Conservation (phyloP, 2,888 invertebrate genomes). For the Conomelus anceps region DNA sequence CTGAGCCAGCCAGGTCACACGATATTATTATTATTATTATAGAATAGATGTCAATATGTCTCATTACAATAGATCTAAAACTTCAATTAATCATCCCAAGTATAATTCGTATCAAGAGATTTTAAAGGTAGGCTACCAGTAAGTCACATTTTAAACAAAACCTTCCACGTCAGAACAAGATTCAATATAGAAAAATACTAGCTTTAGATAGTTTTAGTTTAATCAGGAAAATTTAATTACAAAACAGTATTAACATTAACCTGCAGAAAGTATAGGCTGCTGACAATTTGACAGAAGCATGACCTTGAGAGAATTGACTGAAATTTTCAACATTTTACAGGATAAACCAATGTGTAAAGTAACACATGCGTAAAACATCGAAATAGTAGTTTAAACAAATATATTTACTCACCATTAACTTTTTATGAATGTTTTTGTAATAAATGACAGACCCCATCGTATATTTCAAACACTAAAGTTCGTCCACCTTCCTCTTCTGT, state of each 20-base stretch:
- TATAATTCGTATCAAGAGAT: too few relatives aligned
- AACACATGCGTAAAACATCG: neutral
- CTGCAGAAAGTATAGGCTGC: neutral
- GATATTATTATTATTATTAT: too few relatives aligned
- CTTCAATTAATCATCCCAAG: too few relatives aligned
- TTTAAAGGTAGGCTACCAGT: too few relatives aligned
- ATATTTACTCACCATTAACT: constrained; percentile 4
- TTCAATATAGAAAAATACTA: too few relatives aligned
- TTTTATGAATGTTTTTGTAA: neutral
- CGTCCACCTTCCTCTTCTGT: neutral
- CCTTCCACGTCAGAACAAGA: too few relatives aligned
- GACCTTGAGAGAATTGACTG: neutral
- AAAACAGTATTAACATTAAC: neutral
- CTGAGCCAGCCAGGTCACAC: too few relatives aligned
- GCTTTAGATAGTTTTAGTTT: too few relatives aligned
- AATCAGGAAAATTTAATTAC: too few relatives aligned
- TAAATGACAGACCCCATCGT: neutral
- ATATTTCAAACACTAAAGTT: neutral
- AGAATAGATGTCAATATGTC: too few relatives aligned
- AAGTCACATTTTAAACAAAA: too few relatives aligned
- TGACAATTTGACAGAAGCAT: neutral
- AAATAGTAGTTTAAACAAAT: neutral
- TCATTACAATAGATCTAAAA: too few relatives aligned
- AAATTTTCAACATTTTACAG: neutral
- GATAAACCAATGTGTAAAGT: neutral